Evolutionary conservation across 2,113 vertebrate genomes (phyloP), one percentile per base, ranked within the genome.

Genomic region (Neofelis nebulosa): DNA sequence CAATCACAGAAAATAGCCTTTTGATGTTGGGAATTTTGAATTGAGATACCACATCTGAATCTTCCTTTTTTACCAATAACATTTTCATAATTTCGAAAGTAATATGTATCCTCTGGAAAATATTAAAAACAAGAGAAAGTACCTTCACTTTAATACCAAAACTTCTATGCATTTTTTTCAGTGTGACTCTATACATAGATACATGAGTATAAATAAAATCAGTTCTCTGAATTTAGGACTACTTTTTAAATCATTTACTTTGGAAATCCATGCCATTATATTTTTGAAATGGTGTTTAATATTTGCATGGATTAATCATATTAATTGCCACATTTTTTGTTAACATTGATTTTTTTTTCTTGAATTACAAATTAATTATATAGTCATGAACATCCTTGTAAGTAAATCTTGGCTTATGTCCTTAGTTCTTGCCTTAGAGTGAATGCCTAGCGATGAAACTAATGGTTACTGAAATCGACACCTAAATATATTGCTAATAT

Each of bases 21-120:
- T 85, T 79, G 36, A 66, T 83, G 2, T n/a, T 84, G 82, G 29
- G 4, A 86, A 95, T 84, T 92, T 81, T 96, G 29, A 94, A 90
- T 81, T 71, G 8, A 71, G 45, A 76, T 71, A 14, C 13, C 68
- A 95, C 91, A 89, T 71, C 4, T 66, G 25, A 90, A 66, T 74
- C 33, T 86, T 94, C 4, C 61, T 25, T 65, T 92, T 86, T 87
- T 38, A 84, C n/a, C 82, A 80, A 88, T 33, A 52, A 15, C 2
- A 85, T 55, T 80, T 79, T 89, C 1, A 45, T 71, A 65, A 66
- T 57, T 94, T 92, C 18, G 41, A 86, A 90, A 52, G 2, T 19
- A 74, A 33, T 92, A 81, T 74, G 9, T 45, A 33, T 38, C 38
- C 2, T 81, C 80, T 71, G 18, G 21, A 97, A 93, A 71, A 68